Evolutionary conservation across 2,797 vertebrate species (phyloP).

Genomic region (Lophotriccus pileatus): DNA sequence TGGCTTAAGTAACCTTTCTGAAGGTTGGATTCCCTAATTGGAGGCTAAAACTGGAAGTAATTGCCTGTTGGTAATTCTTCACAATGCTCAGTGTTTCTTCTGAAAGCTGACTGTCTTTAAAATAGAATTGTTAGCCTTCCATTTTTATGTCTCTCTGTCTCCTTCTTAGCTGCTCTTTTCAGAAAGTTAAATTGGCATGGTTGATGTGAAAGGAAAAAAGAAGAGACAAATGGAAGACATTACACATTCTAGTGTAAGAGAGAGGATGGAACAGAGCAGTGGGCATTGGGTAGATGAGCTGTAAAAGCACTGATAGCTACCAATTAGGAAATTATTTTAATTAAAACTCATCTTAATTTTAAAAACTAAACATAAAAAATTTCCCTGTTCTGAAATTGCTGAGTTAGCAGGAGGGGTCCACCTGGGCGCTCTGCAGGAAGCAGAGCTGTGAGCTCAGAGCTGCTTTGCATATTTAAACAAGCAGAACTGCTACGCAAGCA

Average conservation of each 20-base stretch:
- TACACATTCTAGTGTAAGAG: neutral
- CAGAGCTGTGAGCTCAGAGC: neutral
- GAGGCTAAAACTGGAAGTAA: neutral
- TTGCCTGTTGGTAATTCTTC: neutral
- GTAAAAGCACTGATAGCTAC: neutral
- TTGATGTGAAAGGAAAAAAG: neutral
- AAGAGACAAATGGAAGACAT: neutral
- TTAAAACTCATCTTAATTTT: neutral
- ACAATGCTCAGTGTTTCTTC: neutral
- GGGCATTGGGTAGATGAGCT: neutral
- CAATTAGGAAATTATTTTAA: neutral
- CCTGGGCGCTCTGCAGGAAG: neutral
- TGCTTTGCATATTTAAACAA: neutral
- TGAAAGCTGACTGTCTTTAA: neutral
- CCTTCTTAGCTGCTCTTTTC: neutral
- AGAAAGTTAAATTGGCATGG: neutral
- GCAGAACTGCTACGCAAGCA: neutral
- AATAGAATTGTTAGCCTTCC: neutral
- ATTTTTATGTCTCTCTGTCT: neutral
- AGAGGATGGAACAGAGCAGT: neutral
- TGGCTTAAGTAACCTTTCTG: neutral
- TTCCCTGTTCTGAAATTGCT: neutral
- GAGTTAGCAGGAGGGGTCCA: neutral
- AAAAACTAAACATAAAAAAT: neutral
- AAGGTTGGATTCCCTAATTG: neutral